Conservation (phyloP, 2,888 invertebrate species). For the Parochlus steinenii region DNA sequence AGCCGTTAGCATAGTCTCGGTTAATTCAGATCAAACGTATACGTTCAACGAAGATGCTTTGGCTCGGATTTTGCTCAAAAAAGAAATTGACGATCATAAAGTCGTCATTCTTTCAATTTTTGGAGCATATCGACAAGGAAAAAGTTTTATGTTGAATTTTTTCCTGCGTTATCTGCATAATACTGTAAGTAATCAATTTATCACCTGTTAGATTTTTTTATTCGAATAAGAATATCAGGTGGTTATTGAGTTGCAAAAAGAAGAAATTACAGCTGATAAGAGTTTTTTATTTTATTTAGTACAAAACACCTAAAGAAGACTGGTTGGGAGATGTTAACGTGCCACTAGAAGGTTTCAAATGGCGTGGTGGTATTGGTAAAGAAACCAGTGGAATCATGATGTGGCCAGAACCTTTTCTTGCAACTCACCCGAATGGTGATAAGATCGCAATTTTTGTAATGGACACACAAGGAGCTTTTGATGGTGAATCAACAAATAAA, state of each 20-base stretch:
- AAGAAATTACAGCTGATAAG: background rate
- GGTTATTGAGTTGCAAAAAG: background rate
- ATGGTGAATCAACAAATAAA: background rate
- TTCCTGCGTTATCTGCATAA: background rate
- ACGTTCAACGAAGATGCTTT: too few species aligned
- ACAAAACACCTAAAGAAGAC: background rate
- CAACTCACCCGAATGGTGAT: background rate
- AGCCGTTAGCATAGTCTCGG: too few species aligned
- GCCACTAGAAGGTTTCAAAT: constrained; percentile 5
- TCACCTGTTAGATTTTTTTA: background rate
- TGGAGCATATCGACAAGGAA: background rate
- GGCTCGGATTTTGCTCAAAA: too few species aligned
- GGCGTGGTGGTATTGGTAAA: constrained; percentile 3
- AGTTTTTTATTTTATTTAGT: too few species aligned
- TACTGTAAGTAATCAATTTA: background rate
- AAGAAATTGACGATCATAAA: too few species aligned
- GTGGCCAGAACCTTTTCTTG: constrained; percentile 7
- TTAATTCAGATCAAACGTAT: too few species aligned
- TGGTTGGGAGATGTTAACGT: background rate
- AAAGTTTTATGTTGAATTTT: background rate
- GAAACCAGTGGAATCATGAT: constrained; percentile 8
- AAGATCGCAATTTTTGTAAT: constrained; percentile 8
- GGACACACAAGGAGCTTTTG: constrained; percentile 11
- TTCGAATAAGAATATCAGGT: background rate
- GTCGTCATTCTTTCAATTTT: background rate